Evolutionary conservation across 2,113 vertebrate species (phyloP), one percentile per base, ranked within the genome.

Genomic region (Actenoides lindsayi): DNA sequence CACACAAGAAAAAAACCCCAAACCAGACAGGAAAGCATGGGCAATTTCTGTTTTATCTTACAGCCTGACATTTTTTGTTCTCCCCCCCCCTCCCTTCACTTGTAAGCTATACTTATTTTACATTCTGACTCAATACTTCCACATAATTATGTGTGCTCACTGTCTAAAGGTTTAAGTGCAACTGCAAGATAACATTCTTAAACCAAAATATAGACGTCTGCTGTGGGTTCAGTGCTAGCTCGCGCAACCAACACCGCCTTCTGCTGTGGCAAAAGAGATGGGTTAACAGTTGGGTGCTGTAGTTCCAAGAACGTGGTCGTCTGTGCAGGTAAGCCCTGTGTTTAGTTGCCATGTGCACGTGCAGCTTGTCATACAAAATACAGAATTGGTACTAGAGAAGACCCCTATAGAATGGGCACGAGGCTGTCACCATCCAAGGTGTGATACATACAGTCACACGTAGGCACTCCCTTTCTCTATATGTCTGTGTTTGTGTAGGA

Each of bases 241-340:
- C 41, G 7, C 0, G 0, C 28, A 37, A n/a, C 51, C 27, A 2
- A 0, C 41, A 39, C 69, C 7, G 4, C 62, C 56, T 53, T 37
- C 62, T 93, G 75, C 82, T 10, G 4, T 16, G 46, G 74, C 63
- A 24, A 16, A 39, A 50, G 71, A 65, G 42, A 19, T 56, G 46
- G 63, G 56, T 13, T 74, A 23, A 13, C 31, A 59, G 8, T 18
- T 10, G 9, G 28, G 18, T 60, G 80, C 65, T 64, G 10, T 4
- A 33, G 25, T 39, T 31, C 9, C 23, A 41, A 10, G 41, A 39
- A 20, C 8, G 31, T 70, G 57, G 13, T 35, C 1, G 41, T 64
- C 81, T 42, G 8, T 46, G 30, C 11, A 41, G 56, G 21, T 20
- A 9, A 24, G 42, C 19, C 5, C 8, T 48, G 6, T 60, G 37